phyloP scores from a whole-genome alignment of 2,113 vertebrate species.

The Columba livia region DNA sequence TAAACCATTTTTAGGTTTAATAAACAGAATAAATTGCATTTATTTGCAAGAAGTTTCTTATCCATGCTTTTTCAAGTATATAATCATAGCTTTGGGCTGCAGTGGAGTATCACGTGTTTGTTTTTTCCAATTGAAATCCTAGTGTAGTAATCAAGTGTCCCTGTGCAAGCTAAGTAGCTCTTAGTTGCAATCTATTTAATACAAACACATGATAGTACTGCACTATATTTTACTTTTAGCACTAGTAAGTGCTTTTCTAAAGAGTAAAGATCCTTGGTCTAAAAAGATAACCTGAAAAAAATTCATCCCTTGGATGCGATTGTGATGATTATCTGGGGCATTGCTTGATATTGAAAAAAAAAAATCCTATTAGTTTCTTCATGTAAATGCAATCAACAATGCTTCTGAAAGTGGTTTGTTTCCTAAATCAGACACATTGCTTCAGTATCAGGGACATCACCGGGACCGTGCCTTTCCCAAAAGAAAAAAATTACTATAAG shows the following conservation, averaged over 20 bases:
- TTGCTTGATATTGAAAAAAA: neutral
- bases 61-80: neutral
- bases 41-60: neutral
- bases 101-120: neutral
- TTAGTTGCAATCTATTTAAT: neutral
- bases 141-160: neutral
- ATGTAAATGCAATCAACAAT: neutral
- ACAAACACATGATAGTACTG: neutral
- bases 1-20: neutral
- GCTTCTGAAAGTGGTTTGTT: neutral
- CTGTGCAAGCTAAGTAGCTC: neutral
- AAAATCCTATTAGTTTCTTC: neutral
- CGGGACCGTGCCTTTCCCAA: neutral
- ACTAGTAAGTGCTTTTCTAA: neutral
- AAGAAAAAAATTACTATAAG: neutral
- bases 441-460: neutral
- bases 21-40: neutral
- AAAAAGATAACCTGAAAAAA: neutral
- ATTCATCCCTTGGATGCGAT: neutral
- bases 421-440: neutral
- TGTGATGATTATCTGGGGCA: neutral
- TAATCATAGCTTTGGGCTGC: neutral
- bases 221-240: neutral
- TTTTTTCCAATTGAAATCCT: neutral
- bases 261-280: neutral